Conservation (phyloP, 2,888 invertebrate species). For the Cheilosia vernalis region DNA sequence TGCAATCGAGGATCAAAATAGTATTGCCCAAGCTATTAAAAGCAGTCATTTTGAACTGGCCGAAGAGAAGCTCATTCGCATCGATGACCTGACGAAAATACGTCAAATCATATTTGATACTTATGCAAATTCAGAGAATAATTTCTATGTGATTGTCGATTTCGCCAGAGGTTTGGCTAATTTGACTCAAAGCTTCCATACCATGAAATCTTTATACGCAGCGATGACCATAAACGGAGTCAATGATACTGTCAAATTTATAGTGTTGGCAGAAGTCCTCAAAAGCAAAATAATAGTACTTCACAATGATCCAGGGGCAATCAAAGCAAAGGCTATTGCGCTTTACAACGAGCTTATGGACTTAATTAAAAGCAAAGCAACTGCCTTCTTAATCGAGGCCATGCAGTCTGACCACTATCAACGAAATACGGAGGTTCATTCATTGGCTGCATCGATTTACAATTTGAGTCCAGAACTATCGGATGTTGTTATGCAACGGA, state of each 20-base stretch:
- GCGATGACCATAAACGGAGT: not conserved
- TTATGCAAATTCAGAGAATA: slow-evolving; percentile 16
- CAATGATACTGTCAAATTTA: slow-evolving; percentile 2
- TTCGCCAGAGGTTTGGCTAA: slow-evolving; percentile 17
- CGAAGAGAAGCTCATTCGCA: slow-evolving; percentile 18
- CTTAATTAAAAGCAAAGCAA: not conserved
- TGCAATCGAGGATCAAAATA: not conserved
- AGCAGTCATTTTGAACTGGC: slow-evolving; percentile 10
- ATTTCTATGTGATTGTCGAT: slow-evolving; percentile 7
- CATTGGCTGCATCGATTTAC: slow-evolving; percentile 4
- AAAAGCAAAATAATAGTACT: not conserved
- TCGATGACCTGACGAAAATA: not conserved
- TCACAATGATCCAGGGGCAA: not conserved
- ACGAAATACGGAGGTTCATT: not conserved
- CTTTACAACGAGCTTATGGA: not conserved
- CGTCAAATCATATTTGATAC: slow-evolving; percentile 28
- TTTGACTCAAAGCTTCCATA: not conserved
- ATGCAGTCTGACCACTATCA: slow-evolving; percentile 28
- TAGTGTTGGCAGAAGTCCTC: not conserved
- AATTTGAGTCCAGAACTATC: slow-evolving; percentile 14
- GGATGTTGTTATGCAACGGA: slow-evolving; percentile 14
- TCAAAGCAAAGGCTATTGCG: not conserved
- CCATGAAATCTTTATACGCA: not conserved
- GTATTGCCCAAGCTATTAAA: slow-evolving; percentile 8
- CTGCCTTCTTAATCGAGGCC: not conserved